Conservation (phyloP, 2,113 vertebrate genomes). For the Nicator chloris region DNA sequence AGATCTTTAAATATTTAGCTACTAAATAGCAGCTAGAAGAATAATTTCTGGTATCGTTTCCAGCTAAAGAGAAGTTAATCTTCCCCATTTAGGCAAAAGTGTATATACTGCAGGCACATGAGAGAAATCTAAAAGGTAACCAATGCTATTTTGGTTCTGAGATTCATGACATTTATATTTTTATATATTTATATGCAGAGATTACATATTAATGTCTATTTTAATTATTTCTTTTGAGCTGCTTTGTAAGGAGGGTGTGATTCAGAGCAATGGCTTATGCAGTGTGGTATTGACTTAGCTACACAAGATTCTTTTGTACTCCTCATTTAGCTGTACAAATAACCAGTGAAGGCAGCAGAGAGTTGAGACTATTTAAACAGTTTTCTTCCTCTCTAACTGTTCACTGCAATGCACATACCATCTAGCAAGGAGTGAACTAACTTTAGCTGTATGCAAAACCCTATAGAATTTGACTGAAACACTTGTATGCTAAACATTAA, state of each 20-base stretch:
- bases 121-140: background rate
- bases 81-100: background rate
- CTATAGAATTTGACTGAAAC: background rate
- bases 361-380: background rate
- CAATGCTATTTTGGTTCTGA: background rate
- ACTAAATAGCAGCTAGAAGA: background rate
- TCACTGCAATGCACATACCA: background rate
- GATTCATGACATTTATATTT: background rate
- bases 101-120: background rate
- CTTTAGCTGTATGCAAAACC: background rate
- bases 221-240: background rate
- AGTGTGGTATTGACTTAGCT: background rate
- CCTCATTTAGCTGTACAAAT: background rate
- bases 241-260: background rate
- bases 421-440: background rate
- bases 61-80: background rate
- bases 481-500: background rate
- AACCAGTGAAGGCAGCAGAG: background rate
- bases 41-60: background rate
- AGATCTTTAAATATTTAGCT: background rate
- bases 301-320: background rate
- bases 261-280: background rate
- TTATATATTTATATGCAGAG: background rate
- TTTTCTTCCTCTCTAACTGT: background rate
- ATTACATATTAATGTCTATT: background rate